Evolutionary conservation across 2,888 invertebrate genomes (phyloP), one percentile per base, ranked within the genome.

Genomic region (Loripinus fragilis): DNA sequence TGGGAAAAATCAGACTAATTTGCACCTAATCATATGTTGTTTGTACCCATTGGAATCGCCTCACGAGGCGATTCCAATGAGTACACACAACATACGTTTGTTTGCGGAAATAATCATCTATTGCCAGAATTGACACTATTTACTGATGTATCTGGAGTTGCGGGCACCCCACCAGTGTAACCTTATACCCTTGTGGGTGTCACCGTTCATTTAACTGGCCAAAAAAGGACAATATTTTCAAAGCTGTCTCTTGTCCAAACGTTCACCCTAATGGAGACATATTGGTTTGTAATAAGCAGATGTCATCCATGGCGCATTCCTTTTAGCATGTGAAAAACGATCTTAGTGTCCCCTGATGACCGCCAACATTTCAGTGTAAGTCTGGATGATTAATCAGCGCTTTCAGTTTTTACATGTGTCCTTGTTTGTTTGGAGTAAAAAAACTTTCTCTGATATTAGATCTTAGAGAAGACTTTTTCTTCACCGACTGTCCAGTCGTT

Each of bases 251-350:
- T 55, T 83, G 83, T 79, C 83, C 68, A 30, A 41, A 17, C 69
- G 41, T 33, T 69, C 60, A 67, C 50, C 33, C 42, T 78, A 79
- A 83, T 83, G 50, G 64, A 78, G 83, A 83, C 70, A 70, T 72
- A 83, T 83, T 78, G 66, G 38, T 73, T 71, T 74, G 78, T 81
- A 81, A 83, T 81, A 78, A 52, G 74, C 78, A 76, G 42, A 48
- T 76, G 78, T 78, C 81, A 75, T 12, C 50, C 20, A 48, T 35
- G 30, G 75, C 52, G n/a, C 12, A 52, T 52, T 25, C 52, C 25
- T 52, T 52, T 52, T 25, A 52, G 25, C 52, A 25, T 2, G 23
- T 52, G 52, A 60, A 60, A 23, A 33, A 60, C 28, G 60, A 60
- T 28, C 33, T 25, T 15, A 30, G 33, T 60, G 60, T 60, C 60